Conservation (phyloP, 2,888 invertebrate species). For the Tenodera sinensis region DNA sequence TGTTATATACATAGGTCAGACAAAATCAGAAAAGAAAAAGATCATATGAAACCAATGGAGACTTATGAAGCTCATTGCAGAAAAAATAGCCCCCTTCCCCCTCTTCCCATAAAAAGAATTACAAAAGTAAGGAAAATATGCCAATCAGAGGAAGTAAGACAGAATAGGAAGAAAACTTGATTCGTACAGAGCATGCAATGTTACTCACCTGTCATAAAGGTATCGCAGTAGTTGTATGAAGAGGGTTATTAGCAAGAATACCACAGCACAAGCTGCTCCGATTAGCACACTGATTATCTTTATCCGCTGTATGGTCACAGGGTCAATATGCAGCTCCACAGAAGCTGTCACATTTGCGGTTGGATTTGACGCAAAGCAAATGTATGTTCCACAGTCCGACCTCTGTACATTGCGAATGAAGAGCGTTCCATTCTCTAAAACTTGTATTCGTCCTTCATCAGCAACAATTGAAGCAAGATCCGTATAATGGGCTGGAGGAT, state of each 20-base stretch:
- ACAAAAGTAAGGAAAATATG: constrained; percentile 31
- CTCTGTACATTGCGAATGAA: constrained; percentile 61
- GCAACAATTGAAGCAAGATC: constrained; percentile 37
- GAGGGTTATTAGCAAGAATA: constrained; percentile 75
- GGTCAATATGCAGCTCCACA: constrained; percentile 78
- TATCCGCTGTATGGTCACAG: constrained; percentile 76
- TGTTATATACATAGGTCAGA: too few relatives aligned
- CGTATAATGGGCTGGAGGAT: constrained; percentile 58
- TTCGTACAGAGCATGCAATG: not conserved
- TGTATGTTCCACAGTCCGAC: constrained; percentile 77
- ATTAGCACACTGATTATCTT: constrained; percentile 80
- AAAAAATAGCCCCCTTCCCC: too few relatives aligned
- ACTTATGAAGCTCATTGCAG: too few relatives aligned
- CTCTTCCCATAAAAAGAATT: not conserved
- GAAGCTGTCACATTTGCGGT: constrained; percentile 73
- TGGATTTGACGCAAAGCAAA: constrained; percentile 82
- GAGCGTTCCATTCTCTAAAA: constrained; percentile 76
- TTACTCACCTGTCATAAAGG: constrained; percentile 65
- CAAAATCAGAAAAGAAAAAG: too few relatives aligned
- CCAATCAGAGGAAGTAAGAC: too few relatives aligned
- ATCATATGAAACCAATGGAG: too few relatives aligned
- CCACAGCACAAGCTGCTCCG: constrained; percentile 74
- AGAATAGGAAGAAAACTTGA: not conserved
- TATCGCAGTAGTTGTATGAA: constrained; percentile 71
- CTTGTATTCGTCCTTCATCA: constrained; percentile 53